Conservation (phyloP, 2,888 invertebrate species). For the Electrophaes corylata region DNA sequence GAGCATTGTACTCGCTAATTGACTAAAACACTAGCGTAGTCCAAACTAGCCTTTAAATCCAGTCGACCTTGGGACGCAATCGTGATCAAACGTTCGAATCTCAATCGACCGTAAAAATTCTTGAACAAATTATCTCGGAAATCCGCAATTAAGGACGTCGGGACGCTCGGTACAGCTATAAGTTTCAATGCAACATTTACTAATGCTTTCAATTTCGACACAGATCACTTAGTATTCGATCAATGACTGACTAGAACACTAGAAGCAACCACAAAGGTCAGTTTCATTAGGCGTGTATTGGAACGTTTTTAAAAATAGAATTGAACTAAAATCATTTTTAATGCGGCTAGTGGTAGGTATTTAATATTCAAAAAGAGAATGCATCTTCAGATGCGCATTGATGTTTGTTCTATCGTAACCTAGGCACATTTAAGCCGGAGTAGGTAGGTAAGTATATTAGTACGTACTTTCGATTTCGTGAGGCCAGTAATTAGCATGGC, state of each 20-base stretch:
- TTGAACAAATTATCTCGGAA: constrained; percentile 55
- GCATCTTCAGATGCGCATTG: constrained; percentile 51
- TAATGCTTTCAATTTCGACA: constrained; percentile 59
- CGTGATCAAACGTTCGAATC: constrained; percentile 48
- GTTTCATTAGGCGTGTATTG: constrained; percentile 37
- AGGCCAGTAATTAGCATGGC: constrained; percentile 79
- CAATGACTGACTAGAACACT: constrained; percentile 42
- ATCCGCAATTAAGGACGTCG: constrained; percentile 54
- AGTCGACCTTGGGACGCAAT: constrained; percentile 57
- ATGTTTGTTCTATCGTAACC: constrained; percentile 63
- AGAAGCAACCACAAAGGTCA: constrained; percentile 48
- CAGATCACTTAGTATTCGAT: constrained; percentile 34
- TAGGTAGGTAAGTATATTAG: constrained; percentile 25
- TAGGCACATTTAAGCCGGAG: constrained; percentile 55
- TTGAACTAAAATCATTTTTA: constrained; percentile 19
- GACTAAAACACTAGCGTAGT: not conserved
- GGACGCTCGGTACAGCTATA: constrained; percentile 22
- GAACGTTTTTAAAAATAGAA: constrained; percentile 5
- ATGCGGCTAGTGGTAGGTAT: constrained; percentile 48
- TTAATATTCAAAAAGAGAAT: constrained; percentile 41
- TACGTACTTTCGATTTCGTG: constrained; percentile 81
- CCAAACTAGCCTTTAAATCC: constrained; percentile 24
- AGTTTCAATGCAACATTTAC: constrained; percentile 38
- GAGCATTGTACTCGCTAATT: constrained; percentile 1
- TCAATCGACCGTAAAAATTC: constrained; percentile 49